Conservation (phyloP, 2,113 vertebrate species). For the Malurus elegans region DNA sequence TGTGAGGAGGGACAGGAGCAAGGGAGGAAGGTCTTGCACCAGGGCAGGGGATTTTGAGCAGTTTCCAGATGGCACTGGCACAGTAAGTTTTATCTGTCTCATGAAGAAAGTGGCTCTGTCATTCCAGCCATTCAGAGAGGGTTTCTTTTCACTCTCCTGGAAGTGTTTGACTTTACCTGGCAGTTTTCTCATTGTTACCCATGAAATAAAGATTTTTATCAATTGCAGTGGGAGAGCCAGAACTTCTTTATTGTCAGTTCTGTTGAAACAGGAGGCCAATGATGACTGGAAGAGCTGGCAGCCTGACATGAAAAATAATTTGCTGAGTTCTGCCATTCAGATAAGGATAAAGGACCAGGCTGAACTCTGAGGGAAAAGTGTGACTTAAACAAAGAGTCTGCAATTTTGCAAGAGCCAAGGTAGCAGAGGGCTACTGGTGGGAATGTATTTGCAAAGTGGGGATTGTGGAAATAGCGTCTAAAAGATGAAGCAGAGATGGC, state of each 20-base stretch:
- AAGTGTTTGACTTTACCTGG: slow-evolving; percentile 9
- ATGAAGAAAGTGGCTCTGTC: slow-evolving; percentile 41
- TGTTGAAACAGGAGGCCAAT: slow-evolving; percentile 3
- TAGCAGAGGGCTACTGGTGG: accelerated
- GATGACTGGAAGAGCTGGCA: slow-evolving; percentile 1
- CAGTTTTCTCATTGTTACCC: background rate
- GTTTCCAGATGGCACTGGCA: background rate
- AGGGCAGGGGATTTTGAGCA: background rate
- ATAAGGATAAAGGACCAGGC: background rate
- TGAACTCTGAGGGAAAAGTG: background rate
- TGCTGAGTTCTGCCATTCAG: background rate
- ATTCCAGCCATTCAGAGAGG: slow-evolving; percentile 2
- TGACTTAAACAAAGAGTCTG: background rate
- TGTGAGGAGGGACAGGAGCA: background rate
- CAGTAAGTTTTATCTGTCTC: background rate
- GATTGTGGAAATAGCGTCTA: background rate
- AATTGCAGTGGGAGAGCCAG: background rate
- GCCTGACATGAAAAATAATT: background rate
- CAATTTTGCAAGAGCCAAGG: background rate
- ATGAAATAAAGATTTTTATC: slow-evolving; percentile 35
- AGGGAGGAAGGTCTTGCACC: background rate
- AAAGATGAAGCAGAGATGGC: background rate
- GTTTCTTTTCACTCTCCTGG: slow-evolving; percentile 31
- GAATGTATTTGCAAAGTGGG: background rate
- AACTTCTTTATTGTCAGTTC: background rate